Evolutionary conservation across 2,113 vertebrate species (phyloP), one percentile per base, ranked within the genome.

Genomic region (Bubo blakistoni): DNA sequence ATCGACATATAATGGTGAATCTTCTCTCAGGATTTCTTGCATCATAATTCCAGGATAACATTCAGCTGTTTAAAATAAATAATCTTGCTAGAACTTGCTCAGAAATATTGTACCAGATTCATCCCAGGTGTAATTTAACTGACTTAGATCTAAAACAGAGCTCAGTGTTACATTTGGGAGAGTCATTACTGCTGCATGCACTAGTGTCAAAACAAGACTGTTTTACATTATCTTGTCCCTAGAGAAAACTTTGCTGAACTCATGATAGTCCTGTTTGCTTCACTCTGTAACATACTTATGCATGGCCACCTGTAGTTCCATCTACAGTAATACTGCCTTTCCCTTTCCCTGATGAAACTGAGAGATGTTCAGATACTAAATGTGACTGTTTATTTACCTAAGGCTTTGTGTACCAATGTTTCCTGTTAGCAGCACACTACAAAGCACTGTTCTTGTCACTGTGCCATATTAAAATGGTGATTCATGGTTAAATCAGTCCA

Each of bases 51-150:
- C 46, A 86, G 51, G 76, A 46, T 86, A 86, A 81, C 38, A 38
- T 80, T 92, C 38, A 94, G 26, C 63, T 88, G 13, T 90, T 94
- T 73, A 77, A 90, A 93, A 76, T 71, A 90, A 91, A 57, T 62
- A 52, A 44, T 84, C 25, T 62, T 73, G 63, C n/a, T 94, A 42
- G 59, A 94, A 42, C 49, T 52, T 0, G 0, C 61, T 85, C 17
- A 65, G 47, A 97, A 85, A 88, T 83, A 81, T 1, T 73, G 59
- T 44, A 89, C 71, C 29, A 90, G 65, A 84, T 74, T 88, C 18
- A 81, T 92, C 29, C 49, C 26, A 58, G 59, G 36, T 86, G 11
- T 66, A 67, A 66, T 30, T 86, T 69, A 86, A 36, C 54, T 44
- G 32, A 18, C 55, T 90, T n/a, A 34, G 36, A 59, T 47, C 32